Evolutionary conservation across 2,113 vertebrate genomes (phyloP), one percentile per base, ranked within the genome.

Genomic region (Gopherus evgoodei): DNA sequence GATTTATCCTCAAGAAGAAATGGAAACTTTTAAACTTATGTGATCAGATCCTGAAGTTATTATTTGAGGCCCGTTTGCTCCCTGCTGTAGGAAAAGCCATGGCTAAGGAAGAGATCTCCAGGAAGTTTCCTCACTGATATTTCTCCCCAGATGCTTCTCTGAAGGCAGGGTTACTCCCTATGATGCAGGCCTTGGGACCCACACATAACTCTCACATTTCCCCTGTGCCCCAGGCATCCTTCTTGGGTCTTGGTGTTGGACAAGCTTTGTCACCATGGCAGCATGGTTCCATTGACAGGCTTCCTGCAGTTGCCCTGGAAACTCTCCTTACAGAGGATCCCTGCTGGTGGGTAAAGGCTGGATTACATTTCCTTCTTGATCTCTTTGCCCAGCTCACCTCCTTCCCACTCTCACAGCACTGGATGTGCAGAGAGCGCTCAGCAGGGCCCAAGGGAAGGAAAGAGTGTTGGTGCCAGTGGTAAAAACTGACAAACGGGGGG

Each of bases 1-100:
- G 80, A 85, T 95, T 96, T 96, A 90, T 96, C 91, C 97, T 96
- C 54, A 42, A 57, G 92, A 85, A 13, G 84, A 90, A 78, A 78
- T 87, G 21, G 75, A 87, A 95, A 88, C 88, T 93, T 97, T 57
- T 83, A 80, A 93, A 84, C 69, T 65, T 91, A 65, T 91, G 13
- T 17, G 92, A 91, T 96, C 85, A 80, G 52, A 89, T 86, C 19
- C 69, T 80, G 3, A 81, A 81, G 35, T 35, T 54, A 52, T 83
- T 52, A 72, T n/a, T 83, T 31, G 10, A 80, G 35, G 54, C 5
- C 13, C 35, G 35, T 17, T 83, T 90, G 49, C 44, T 78, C 16
- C 38, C 57, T 93, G 87, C 19, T 29, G 42, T 21, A 47, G 19
- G 59, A 75, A 53, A 57, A 76, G n/a, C 50, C 42, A 42, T 52